These are phyloP conservation scores for Falco peregrinus DNA, from an alignment of 2,797 vertebrate species.

Conservation along the genomic window DNA sequence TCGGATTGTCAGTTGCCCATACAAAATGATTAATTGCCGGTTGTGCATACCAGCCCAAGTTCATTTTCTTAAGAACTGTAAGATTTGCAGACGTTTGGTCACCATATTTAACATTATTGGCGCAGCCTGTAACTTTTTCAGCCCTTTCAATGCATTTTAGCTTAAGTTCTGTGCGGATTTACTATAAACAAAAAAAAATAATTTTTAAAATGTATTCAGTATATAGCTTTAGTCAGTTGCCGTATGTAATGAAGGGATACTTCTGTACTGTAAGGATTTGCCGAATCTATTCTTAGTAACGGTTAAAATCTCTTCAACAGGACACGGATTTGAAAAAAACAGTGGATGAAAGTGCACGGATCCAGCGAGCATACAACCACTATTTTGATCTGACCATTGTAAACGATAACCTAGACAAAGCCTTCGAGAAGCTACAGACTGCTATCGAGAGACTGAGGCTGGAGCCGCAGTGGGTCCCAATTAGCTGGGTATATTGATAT, in stretches of 20 bases:
- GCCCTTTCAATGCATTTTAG: neutral
- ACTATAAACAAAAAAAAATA: neutral
- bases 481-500: slow-evolving; percentile 96
- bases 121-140: neutral
- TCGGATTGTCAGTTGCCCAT: neutral
- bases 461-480: slow-evolving; percentile 96
- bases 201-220: neutral
- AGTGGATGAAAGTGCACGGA: slow-evolving; percentile 94
- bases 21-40: neutral
- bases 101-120: neutral
- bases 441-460: slow-evolving; percentile 87
- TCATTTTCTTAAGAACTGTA: neutral
- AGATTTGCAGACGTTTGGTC: neutral
- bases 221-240: neutral
- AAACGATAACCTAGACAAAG: slow-evolving; percentile 97
- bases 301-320: slow-evolving; percentile 72
- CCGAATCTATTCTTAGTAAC: neutral
- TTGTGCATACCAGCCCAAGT: neutral
- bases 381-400: slow-evolving; percentile 96
- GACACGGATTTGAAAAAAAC: slow-evolving; percentile 98
- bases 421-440: slow-evolving; percentile 92
- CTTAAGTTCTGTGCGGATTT: neutral
- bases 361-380: slow-evolving; percentile 95
- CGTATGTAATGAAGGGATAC: neutral
- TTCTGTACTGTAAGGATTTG: neutral